phyloP scores from a whole-genome alignment of 1,140 invertebrate genomes.

The Melipona quadrifasciata region DNA sequence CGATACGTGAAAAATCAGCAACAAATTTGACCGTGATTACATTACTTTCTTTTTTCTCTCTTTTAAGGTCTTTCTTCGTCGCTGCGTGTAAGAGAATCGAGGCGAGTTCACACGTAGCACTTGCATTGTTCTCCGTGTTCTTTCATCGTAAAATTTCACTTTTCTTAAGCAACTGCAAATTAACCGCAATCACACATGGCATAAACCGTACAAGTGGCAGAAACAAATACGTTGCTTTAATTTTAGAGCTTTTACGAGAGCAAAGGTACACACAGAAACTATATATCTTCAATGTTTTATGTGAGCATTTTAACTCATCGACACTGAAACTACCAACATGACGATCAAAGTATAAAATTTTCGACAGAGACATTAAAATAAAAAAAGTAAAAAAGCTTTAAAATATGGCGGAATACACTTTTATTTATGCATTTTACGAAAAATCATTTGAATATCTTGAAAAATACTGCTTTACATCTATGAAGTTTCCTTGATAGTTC shows the following conservation, averaged over 20 bases:
- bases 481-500: no score
- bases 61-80: background rate
- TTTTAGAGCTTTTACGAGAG: background rate
- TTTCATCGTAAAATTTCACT: slow-evolving; percentile 32
- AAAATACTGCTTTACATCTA: no score
- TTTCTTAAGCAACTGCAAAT: background rate
- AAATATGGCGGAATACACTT: no score
- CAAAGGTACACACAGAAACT: background rate
- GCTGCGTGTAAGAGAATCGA: background rate
- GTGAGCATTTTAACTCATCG: background rate
- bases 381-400: no score
- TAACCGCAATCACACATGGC: background rate
- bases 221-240: background rate
- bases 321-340: no score
- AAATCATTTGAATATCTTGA: no score
- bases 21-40: slow-evolving; percentile 7
- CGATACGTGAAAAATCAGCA: background rate
- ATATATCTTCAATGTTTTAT: background rate
- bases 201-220: background rate
- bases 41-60: background rate
- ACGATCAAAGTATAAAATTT: no score
- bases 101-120: background rate
- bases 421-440: no score
- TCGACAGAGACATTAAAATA: no score
- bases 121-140: slow-evolving; percentile 1